Percentiles rank a stretch among this genome's conserved stretches.
Evolutionary conservation across 1,140 invertebrate genomes (phyloP).

Genomic region (Sinella curviseta): DNA sequence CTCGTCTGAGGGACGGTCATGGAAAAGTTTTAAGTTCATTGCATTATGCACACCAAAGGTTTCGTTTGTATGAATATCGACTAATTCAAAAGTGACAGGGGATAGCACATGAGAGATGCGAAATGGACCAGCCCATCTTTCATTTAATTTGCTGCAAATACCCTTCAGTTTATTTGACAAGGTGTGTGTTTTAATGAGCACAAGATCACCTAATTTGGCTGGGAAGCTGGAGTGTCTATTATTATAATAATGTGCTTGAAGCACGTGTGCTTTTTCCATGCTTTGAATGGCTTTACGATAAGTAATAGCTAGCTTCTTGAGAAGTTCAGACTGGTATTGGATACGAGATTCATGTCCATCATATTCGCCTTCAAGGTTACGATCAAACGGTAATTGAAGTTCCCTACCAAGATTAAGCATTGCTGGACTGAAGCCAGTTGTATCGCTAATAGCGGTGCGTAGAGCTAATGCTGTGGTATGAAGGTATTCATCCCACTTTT

Average conservation of each 20-base stretch:
- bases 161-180: background rate
- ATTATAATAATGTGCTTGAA: background rate
- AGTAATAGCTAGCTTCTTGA: background rate
- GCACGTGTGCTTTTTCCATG: background rate
- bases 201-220: background rate
- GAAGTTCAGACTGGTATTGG: background rate
- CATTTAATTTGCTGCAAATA: background rate
- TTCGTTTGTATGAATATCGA: background rate
- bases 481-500: conserved; percentile 52
- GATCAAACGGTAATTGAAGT: background rate
- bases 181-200: background rate
- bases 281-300: background rate
- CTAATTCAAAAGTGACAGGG: background rate
- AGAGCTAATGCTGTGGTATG: conserved; percentile 54
- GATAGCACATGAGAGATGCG: background rate
- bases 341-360: background rate
- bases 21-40: background rate
- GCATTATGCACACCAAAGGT: background rate
- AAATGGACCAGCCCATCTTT: conserved; percentile 1
- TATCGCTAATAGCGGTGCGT: conserved; percentile 53
- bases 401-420: conserved; percentile 35
- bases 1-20: background rate
- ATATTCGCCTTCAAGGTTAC: background rate
- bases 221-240: background rate
- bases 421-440: conserved; percentile 53